Evolutionary conservation across 2,797 vertebrate genomes (phyloP).

Genomic region (Eulemur mongoz): DNA sequence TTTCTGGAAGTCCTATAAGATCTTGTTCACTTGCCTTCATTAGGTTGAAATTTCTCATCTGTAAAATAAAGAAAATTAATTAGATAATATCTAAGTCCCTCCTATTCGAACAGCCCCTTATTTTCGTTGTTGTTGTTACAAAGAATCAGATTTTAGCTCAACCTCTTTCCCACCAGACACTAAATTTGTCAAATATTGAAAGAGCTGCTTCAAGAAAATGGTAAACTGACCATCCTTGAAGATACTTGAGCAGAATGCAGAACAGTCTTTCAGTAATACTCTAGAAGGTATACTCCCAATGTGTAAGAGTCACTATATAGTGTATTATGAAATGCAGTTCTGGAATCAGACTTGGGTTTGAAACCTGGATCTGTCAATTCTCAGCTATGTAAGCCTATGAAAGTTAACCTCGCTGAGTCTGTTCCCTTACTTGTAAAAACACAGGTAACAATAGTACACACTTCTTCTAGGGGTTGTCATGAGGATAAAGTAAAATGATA

Average conservation of each 20-base stretch:
- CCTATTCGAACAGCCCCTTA: neutral
- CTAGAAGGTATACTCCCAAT: slow-evolving; percentile 25
- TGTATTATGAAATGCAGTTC: neutral
- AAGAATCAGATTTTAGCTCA: slow-evolving; percentile 43
- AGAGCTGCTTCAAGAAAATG: neutral
- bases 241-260: neutral
- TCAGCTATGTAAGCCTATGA: neutral
- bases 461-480: neutral
- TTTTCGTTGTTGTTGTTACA: neutral
- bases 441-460: neutral
- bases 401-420: neutral
- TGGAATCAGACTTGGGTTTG: slow-evolving; percentile 30
- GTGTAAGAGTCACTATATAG: neutral
- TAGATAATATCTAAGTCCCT: neutral
- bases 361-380: slow-evolving; percentile 4
- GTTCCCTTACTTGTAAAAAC: slow-evolving; percentile 48
- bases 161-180: slow-evolving; percentile 4
- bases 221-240: slow-evolving; percentile 2
- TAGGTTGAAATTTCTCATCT: slow-evolving; percentile 21
- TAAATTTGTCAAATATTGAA: slow-evolving; percentile 44
- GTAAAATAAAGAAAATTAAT: slow-evolving; percentile 40
- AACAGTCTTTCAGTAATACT: neutral
- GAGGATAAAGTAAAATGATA: no score
- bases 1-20: slow-evolving; percentile 29
- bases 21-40: neutral